These are phyloP conservation scores for Cryptocephalus moraei DNA, from an alignment of 2,888 invertebrate species.

Conservation along the genomic window DNA sequence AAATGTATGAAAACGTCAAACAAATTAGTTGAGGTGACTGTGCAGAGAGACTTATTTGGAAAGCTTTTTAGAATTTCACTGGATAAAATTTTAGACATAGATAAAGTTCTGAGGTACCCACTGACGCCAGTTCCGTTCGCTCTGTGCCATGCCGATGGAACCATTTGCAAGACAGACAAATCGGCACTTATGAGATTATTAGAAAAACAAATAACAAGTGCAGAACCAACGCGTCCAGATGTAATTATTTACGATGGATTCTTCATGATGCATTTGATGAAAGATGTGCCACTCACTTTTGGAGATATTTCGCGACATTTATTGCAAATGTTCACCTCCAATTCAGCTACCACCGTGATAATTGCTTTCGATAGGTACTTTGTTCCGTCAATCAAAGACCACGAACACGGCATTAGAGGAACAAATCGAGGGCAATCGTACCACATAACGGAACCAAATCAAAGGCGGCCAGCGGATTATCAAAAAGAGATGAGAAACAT, in stretches of 20 bases:
- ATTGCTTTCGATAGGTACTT: too few species aligned
- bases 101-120: slow-evolving; percentile 4
- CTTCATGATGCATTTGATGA: not conserved
- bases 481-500: slow-evolving; percentile 11
- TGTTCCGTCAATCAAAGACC: slow-evolving; percentile 12
- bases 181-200: slow-evolving; percentile 5
- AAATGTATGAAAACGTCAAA: slow-evolving; percentile 1
- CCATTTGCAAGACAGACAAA: slow-evolving; percentile 8
- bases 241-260: too few species aligned
- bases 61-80: slow-evolving; percentile 2
- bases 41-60: slow-evolving; percentile 6
- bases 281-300: not conserved
- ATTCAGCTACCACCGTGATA: too few species aligned
- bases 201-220: too few species aligned
- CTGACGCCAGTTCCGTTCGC: slow-evolving; percentile 8
- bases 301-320: not conserved
- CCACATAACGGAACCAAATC: slow-evolving; percentile 20
- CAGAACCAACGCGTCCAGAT: too few species aligned
- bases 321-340: not conserved
- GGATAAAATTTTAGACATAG: slow-evolving; percentile 4
- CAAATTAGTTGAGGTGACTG: slow-evolving; percentile 2
- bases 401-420: slow-evolving; percentile 14
- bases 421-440: slow-evolving; percentile 17
- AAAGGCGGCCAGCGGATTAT: slow-evolving; percentile 19
- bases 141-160: slow-evolving; percentile 6